Evolutionary conservation across 2,888 invertebrate genomes (phyloP).

Genomic region (Melolontha melolontha): DNA sequence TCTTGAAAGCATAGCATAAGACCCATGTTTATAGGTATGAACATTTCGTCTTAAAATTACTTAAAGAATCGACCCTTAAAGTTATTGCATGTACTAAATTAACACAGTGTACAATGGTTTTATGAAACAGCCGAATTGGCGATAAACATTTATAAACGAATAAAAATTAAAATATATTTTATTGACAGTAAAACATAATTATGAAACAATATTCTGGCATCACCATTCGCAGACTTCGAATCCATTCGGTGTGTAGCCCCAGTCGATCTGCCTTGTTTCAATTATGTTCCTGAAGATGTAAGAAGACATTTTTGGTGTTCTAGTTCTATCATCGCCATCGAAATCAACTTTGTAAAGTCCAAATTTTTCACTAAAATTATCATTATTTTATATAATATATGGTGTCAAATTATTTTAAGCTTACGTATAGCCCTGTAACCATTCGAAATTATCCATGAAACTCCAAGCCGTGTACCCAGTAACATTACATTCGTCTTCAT

Average conservation of each 20-base stretch:
- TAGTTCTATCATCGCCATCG: neutral
- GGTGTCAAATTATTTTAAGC: constrained; percentile 49
- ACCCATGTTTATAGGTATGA: too few species aligned
- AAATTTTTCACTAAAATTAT: constrained; percentile 17
- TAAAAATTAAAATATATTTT: too few species aligned
- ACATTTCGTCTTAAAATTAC: too few species aligned
- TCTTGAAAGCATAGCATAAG: too few species aligned
- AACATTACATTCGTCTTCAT: constrained; percentile 69
- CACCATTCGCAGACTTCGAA: neutral
- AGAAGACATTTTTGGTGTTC: constrained; percentile 34
- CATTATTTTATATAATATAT: neutral
- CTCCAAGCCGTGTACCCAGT: constrained; percentile 76
- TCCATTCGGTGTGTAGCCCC: constrained; percentile 60
- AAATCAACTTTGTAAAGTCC: constrained; percentile 29
- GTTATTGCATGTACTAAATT: too few species aligned
- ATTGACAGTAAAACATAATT: too few species aligned
- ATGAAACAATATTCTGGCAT: too few species aligned
- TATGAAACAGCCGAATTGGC: too few species aligned
- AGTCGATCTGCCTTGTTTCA: constrained; percentile 50
- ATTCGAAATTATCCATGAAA: constrained; percentile 84
- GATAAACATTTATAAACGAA: too few species aligned
- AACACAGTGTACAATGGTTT: too few species aligned
- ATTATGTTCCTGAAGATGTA: constrained; percentile 22
- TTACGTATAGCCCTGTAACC: constrained; percentile 78
- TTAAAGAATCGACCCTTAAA: too few species aligned